Evolutionary conservation across 2,797 vertebrate species (phyloP).

Genomic region (Pseudopleuronectes americanus): DNA sequence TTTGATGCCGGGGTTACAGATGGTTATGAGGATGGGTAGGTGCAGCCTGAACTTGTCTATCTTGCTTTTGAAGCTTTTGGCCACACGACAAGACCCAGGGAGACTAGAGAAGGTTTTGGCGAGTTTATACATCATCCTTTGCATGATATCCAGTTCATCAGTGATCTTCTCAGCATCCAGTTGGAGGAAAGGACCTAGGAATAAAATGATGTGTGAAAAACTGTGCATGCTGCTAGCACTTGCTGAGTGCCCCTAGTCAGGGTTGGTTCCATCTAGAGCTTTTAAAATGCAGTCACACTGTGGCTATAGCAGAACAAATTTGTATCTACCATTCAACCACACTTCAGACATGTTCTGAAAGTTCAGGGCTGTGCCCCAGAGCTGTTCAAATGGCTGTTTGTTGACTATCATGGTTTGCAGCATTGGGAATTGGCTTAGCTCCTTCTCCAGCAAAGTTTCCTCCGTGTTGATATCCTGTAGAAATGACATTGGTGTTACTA

Average conservation of each 20-base stretch:
- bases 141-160: conserved; percentile 89
- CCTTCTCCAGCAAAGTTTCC: conserved; percentile 86
- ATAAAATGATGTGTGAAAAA: conserved; percentile 5
- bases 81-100: conserved; percentile 83
- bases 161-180: conserved; percentile 88
- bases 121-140: conserved; percentile 88
- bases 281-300: conserved; percentile 3
- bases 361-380: conserved; percentile 88
- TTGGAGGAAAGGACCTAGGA: conserved; percentile 82
- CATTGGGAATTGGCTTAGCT: conserved; percentile 87
- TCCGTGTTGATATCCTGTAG: conserved; percentile 90
- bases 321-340: conserved; percentile 90
- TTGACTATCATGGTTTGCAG: conserved; percentile 84
- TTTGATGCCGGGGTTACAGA: conserved; percentile 92
- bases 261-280: background rate
- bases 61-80: conserved; percentile 84
- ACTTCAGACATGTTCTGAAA: conserved; percentile 88
- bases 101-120: conserved; percentile 83
- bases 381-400: conserved; percentile 90
- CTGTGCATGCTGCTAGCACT: background rate
- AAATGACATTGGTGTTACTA: background rate
- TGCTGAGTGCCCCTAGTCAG: background rate
- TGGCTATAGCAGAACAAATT: background rate
- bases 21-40: conserved; percentile 86
- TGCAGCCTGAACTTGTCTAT: conserved; percentile 90